phyloP scores from a whole-genome alignment of 2,888 invertebrate genomes.

The Idaea dimidiata region DNA sequence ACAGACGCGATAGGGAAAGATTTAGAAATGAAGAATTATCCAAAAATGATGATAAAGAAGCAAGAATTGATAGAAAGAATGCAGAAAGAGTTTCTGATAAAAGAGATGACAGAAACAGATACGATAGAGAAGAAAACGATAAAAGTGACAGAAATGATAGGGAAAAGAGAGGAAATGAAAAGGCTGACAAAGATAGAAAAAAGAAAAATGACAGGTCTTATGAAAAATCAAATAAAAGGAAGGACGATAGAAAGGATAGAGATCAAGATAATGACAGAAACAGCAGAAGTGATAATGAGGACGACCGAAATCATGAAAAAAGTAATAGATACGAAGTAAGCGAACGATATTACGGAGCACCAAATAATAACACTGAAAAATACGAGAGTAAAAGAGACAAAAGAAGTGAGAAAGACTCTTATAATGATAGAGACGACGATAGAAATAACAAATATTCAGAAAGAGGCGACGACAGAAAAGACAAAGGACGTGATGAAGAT shows the following conservation, averaged over 20 bases:
- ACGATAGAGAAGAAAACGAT: conserved; percentile 25
- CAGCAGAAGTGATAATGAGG: conserved; percentile 16
- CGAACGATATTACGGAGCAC: conserved; percentile 5
- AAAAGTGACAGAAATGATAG: conserved; percentile 24
- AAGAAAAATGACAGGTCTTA: conserved; percentile 18
- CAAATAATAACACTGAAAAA: conserved; percentile 10
- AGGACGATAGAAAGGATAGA: conserved; percentile 21
- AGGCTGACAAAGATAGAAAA: conserved; percentile 15
- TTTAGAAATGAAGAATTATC: conserved; percentile 10
- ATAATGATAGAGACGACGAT: conserved; percentile 8
- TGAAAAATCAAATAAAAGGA: conserved; percentile 16
- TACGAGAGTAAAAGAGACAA: conserved; percentile 12
- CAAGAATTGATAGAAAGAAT: conserved; percentile 21
- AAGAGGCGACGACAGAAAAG: conserved; percentile 15
- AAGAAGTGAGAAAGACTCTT: conserved; percentile 8
- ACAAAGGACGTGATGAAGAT: conserved; percentile 10
- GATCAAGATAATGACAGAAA: conserved; percentile 20
- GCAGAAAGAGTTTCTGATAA: conserved; percentile 17
- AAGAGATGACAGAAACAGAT: conserved; percentile 16
- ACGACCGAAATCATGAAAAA: conserved; percentile 11
- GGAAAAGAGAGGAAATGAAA: conserved; percentile 14
- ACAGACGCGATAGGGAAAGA: conserved; percentile 15
- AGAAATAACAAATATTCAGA: conserved; percentile 9
- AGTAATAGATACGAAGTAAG: conserved; percentile 7
- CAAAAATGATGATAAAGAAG: conserved; percentile 20